These are phyloP conservation scores for Halichoerus grypus DNA, from an alignment of 2,113 vertebrate species.

Conservation along the genomic window DNA sequence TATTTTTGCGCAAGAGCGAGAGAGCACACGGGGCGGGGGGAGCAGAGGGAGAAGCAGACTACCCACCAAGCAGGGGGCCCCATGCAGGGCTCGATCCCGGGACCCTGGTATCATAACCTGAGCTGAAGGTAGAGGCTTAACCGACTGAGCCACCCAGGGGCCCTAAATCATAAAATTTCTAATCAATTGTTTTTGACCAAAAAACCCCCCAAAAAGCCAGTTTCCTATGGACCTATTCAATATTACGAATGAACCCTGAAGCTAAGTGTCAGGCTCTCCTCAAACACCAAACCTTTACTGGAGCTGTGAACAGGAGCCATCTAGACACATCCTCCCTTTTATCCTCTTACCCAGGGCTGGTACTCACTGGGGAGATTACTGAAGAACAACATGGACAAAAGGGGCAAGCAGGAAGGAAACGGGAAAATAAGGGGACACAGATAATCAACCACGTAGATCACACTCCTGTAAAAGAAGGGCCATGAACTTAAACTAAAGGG, in stretches of 20 bases:
- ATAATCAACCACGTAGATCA: background rate
- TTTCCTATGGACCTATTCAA: background rate
- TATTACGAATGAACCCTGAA: background rate
- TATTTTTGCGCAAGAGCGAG: background rate
- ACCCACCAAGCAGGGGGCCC: too few species aligned
- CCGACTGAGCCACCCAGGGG: too few species aligned
- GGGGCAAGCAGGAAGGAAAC: background rate
- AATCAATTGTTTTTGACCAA: background rate
- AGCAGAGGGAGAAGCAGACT: too few species aligned
- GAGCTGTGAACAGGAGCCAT: background rate
- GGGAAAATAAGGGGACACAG: background rate
- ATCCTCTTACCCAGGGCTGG: background rate
- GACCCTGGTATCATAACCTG: too few species aligned
- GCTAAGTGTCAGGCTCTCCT: background rate
- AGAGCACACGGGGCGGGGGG: too few species aligned
- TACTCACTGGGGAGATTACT: background rate
- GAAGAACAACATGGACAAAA: background rate
- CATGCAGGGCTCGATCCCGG: too few species aligned
- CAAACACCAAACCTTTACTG: background rate
- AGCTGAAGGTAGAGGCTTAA: too few species aligned
- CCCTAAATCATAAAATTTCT: too few species aligned
- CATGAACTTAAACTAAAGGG: background rate
- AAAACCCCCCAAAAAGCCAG: background rate
- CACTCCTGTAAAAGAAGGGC: background rate
- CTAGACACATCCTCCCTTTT: background rate